A percentile compares a stretch with the other conserved stretches of the same genome.
Conservation (phyloP, 2,888 invertebrate species). For the Lingula anatina region DNA sequence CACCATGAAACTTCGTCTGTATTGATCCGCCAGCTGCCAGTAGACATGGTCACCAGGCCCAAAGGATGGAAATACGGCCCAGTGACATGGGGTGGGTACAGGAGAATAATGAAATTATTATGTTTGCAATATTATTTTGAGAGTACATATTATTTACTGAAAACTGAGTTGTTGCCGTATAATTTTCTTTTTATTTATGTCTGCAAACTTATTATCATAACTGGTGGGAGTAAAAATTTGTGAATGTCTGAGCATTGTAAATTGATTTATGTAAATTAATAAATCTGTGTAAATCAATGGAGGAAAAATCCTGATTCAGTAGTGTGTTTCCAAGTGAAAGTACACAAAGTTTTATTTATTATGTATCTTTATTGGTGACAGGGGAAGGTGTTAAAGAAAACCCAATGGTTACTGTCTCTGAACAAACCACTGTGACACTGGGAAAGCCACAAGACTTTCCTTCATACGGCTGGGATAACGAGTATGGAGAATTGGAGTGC, state of each 20-base stretch:
- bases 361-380: constrained; percentile 9
- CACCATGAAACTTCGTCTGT: constrained; percentile 50
- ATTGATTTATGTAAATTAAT: too few species aligned
- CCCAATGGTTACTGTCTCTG: constrained; percentile 26
- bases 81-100: constrained; percentile 20
- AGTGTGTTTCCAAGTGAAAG: too few species aligned
- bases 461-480: constrained; percentile 51
- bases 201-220: too few species aligned
- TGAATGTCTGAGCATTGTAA: too few species aligned
- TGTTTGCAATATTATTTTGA: too few species aligned
- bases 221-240: too few species aligned
- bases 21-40: constrained; percentile 45
- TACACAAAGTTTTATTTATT: too few species aligned
- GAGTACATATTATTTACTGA: neutral
- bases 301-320: too few species aligned
- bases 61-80: constrained; percentile 42
- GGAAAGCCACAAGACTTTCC: constrained; percentile 45
- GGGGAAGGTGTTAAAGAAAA: constrained; percentile 21
- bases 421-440: constrained; percentile 24
- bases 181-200: neutral
- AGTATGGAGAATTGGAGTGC: constrained; percentile 35
- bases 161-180: too few species aligned
- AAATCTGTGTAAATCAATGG: too few species aligned
- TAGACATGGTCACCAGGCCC: constrained; percentile 34
- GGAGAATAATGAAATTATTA: too few species aligned